Percentiles rank a stretch among this genome's conserved stretches.
These are phyloP conservation scores for Colletes latitarsis DNA, from an alignment of 1,140 invertebrate genomes.

Conservation along the genomic window DNA sequence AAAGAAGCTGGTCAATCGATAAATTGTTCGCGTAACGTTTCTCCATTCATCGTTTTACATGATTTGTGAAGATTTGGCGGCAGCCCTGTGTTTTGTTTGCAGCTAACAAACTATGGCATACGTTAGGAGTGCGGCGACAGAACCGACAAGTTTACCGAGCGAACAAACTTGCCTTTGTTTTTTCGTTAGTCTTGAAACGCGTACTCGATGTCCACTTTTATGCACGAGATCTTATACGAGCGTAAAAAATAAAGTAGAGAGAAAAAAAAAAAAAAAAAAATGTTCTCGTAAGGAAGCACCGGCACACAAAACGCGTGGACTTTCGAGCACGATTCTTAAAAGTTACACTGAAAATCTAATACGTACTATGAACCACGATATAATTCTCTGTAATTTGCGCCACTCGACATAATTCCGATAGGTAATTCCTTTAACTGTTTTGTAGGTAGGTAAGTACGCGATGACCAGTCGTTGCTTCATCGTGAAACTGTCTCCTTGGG, in stretches of 20 bases:
- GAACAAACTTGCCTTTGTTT: not conserved
- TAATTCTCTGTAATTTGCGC: not conserved
- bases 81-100: slow-evolving; percentile 36
- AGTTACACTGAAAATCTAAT: slow-evolving; percentile 16
- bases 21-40: slow-evolving; percentile 5
- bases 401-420: not conserved
- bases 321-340: not conserved
- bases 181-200: not conserved
- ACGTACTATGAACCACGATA: slow-evolving; percentile 3
- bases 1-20: slow-evolving; percentile 29
- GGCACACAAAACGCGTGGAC: not conserved
- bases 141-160: slow-evolving; percentile 7
- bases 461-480: slow-evolving; percentile 37
- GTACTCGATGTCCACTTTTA: not conserved
- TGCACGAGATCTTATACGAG: slow-evolving; percentile 1
- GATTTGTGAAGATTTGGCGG: slow-evolving; percentile 11
- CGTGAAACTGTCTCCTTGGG: slow-evolving; percentile 28
- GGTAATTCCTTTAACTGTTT: slow-evolving; percentile 31
- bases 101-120: slow-evolving; percentile 38
- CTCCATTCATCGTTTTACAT: not conserved
- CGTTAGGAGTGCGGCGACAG: slow-evolving; percentile 6
- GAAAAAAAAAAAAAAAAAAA: not conserved
- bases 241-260: slow-evolving; percentile 22
- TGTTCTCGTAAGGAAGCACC: slow-evolving; percentile 10
- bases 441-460: slow-evolving; percentile 49